phyloP scores from a whole-genome alignment of 2,888 invertebrate species.

The Campoletis raptor region DNA sequence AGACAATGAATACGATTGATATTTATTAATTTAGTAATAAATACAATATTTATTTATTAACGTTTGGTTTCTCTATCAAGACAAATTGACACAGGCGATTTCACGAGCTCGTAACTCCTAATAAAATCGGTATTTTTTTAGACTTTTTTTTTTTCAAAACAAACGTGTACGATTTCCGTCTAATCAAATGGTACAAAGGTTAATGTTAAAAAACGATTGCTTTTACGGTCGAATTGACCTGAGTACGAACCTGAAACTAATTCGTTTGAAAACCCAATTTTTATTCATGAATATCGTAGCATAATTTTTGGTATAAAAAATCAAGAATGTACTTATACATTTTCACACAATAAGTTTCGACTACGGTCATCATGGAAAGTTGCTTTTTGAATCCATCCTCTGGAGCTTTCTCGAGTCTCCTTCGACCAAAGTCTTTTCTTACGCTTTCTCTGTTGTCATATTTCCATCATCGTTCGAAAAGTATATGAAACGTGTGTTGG shows the following conservation, averaged over 20 bases:
- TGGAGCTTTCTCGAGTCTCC: slow-evolving; percentile 1
- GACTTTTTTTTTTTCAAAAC: no score
- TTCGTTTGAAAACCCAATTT: neutral
- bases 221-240: no score
- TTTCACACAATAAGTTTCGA: neutral
- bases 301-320: neutral
- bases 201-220: no score
- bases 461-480: slow-evolving; percentile 38
- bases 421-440: slow-evolving; percentile 8
- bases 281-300: neutral
- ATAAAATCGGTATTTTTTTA: neutral
- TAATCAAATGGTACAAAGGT: neutral
- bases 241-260: no score
- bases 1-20: neutral
- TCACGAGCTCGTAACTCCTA: neutral
- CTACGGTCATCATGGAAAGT: neutral
- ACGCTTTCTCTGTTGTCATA: slow-evolving; percentile 8
- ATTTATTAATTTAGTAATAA: neutral
- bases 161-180: no score
- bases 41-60: no score
- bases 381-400: neutral
- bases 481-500: neutral
- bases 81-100: no score
- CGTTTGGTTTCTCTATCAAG: no score
- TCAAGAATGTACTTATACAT: neutral